phyloP scores from a whole-genome alignment of 2,888 invertebrate species.

The Drosophila meridiana region DNA sequence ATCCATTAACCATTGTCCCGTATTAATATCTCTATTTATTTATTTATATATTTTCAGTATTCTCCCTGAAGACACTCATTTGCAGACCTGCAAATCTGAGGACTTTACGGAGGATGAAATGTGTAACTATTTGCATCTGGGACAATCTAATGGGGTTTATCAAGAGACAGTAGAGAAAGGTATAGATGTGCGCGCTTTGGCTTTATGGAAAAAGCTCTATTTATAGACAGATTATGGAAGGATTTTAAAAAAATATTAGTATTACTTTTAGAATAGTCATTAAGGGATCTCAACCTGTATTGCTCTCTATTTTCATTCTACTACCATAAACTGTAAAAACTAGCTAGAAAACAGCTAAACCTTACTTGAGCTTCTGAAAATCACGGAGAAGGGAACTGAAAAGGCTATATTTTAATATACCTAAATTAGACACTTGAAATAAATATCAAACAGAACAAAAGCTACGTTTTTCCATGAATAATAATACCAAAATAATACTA shows the following conservation, averaged over 20 bases:
- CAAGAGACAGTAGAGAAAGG: conserved; percentile 33
- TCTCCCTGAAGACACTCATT: conserved; percentile 27
- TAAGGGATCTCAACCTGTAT: not conserved
- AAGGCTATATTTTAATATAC: too few relatives aligned
- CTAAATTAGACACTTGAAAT: too few relatives aligned
- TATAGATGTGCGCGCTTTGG: conserved; percentile 42
- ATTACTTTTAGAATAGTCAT: not conserved
- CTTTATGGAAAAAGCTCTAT: conserved; percentile 55
- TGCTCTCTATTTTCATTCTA: not conserved
- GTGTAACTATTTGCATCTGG: conserved; percentile 79
- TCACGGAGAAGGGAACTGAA: too few relatives aligned
- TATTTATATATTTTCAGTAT: conserved; percentile 25
- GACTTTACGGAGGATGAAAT: conserved; percentile 54
- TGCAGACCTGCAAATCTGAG: conserved; percentile 48
- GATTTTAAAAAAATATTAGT: not conserved
- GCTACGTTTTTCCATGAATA: too few relatives aligned
- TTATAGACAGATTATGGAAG: conserved; percentile 1
- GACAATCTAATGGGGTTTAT: conserved; percentile 48
- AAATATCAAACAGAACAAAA: too few relatives aligned
- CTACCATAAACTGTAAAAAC: not conserved
- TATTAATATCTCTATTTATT: not conserved
- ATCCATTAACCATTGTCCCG: too few relatives aligned
- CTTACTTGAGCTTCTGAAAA: too few relatives aligned
- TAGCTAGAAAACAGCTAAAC: not conserved
- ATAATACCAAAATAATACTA: too few relatives aligned